Percentiles rank a stretch among this genome's conserved stretches.
These are phyloP conservation scores for Myiagra hebetior DNA, from an alignment of 2,113 vertebrate genomes.

Conservation along the genomic window DNA sequence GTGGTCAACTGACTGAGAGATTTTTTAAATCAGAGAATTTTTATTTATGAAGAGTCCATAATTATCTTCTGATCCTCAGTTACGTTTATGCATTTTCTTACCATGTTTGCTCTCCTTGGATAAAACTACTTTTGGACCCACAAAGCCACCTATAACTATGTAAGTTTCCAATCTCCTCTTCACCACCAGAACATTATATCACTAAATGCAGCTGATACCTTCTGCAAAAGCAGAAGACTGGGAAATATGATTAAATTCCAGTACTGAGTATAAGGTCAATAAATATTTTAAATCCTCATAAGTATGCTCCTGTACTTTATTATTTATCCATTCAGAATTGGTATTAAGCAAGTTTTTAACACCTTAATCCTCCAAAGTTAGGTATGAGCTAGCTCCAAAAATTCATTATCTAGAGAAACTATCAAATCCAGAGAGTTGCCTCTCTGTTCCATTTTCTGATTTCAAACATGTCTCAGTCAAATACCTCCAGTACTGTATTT, in stretches of 20 bases:
- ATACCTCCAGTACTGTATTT: not conserved
- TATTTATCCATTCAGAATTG: not conserved
- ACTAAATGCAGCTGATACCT: not conserved
- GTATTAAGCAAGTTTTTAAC: not conserved
- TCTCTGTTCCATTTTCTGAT: not conserved
- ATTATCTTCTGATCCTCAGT: not conserved
- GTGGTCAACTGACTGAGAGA: not conserved
- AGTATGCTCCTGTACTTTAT: not conserved
- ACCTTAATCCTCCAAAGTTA: not conserved
- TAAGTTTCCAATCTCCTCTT: not conserved
- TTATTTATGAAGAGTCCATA: not conserved
- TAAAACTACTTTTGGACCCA: not conserved
- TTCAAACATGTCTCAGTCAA: not conserved
- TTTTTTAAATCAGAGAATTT: too few relatives aligned
- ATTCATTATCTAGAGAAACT: not conserved
- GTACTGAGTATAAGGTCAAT: not conserved
- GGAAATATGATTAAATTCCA: not conserved
- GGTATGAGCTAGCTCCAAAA: not conserved
- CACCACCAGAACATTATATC: not conserved
- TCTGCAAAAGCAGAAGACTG: not conserved
- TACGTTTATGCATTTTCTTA: not conserved
- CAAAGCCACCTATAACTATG: not conserved
- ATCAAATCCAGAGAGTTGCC: not conserved
- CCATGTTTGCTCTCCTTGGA: not conserved
- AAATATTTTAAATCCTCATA: constrained; percentile 1